Evolutionary conservation across 2,113 vertebrate genomes (phyloP), one percentile per base, ranked within the genome.

Genomic region (Hippoglossus stenolepis): DNA sequence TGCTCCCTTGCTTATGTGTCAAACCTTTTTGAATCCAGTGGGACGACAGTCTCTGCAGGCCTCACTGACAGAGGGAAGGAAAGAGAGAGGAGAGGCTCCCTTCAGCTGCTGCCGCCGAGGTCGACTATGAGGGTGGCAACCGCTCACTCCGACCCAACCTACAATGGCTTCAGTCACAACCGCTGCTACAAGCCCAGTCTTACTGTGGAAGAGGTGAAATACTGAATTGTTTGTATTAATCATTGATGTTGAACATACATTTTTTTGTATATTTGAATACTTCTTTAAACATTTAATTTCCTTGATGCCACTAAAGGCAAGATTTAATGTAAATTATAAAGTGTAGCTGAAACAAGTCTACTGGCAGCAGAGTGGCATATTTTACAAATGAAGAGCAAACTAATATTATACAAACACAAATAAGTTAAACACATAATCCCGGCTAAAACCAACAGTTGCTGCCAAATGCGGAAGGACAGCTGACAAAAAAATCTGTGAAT

Each of bases 161-260:
- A 49, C 72, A 82, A 83, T 73, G 73, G 85, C 65, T 73, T 74
- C 75, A 73, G 85, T 72, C 75, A 92, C 40, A 85, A 23, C 64
- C 93, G 92, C 73, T 86, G 80, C 64, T 89, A 90, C 72, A 95
- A 92, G 67, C 87, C 92, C 69, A 93, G 88, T 84, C 91, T 95
- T 5, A 85, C 95, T 0, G 95, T 95, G 35, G 94, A 95, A 82
- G 92, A 95, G 95, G 95, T 95, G 72, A 54, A 54, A 54, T 54
- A 54, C 3, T 54, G 18, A 54, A n/a, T n/a, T 62, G 31, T 20
- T 43, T 49, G 10, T 23, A 8, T 40, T 62, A 13, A 47, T 64
- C 23, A 23, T 49, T 47, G 2, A 59, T 15, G 10, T 9, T 38
- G 35, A 0, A 9, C 35, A 10, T 31, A 31, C 1, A 58, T 56